Evolutionary conservation across 1,140 invertebrate genomes (phyloP).

Genomic region (Mya arenaria): DNA sequence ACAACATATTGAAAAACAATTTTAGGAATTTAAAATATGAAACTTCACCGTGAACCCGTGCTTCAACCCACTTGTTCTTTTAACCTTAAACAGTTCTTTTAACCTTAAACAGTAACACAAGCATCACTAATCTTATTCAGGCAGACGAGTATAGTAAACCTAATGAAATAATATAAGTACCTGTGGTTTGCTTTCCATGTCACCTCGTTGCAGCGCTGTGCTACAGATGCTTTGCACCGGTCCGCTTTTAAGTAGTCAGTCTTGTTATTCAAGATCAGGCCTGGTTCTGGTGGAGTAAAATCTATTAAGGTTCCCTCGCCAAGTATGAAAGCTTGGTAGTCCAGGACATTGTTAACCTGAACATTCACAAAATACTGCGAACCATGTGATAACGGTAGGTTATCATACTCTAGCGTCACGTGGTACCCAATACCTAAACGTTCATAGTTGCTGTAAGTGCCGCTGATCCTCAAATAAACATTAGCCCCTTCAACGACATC

Average conservation of each 20-base stretch:
- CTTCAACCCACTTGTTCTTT: no score
- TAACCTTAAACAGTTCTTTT: no score
- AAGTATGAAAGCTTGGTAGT: conserved; percentile 6
- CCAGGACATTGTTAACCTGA: conserved; percentile 9
- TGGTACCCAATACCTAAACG: conserved; percentile 13
- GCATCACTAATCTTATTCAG: no score
- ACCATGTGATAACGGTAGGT: conserved; percentile 5
- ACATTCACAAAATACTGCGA: conserved; percentile 23
- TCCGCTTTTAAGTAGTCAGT: background rate
- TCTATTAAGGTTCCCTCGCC: conserved; percentile 22
- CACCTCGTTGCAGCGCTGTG: conserved; percentile 19
- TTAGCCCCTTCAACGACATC: conserved; percentile 23
- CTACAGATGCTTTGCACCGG: conserved; percentile 10
- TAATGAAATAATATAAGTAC: no score
- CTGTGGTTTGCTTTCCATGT: conserved; percentile 28
- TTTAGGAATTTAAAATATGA: no score
- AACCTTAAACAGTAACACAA: no score
- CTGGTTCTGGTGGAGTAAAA: conserved; percentile 33
- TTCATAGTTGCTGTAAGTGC: conserved; percentile 37
- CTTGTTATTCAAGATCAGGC: background rate
- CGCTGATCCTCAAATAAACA: conserved; percentile 2
- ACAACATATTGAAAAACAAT: no score
- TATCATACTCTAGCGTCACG: background rate
- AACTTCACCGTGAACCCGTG: no score
- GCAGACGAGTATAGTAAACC: no score